Percentiles rank a stretch among this genome's conserved stretches.
phyloP scores from a whole-genome alignment of 30 jellyfish, hydroid and myxozoan species.

The Nemopilema nomurai region DNA sequence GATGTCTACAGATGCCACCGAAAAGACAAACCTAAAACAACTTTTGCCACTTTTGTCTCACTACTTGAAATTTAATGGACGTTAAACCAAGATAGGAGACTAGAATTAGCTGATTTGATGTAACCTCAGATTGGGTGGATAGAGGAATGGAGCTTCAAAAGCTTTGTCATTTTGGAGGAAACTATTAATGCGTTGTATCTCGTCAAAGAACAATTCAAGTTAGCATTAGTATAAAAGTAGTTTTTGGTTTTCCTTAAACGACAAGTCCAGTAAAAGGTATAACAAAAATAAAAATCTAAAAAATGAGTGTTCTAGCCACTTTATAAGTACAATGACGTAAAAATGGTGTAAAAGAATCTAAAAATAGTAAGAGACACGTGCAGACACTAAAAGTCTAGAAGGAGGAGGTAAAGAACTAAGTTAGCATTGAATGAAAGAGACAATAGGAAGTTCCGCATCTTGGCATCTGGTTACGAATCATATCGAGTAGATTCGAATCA shows the following conservation, averaged over 20 bases:
- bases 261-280: constrained; percentile 6
- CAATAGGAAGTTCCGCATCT: no score
- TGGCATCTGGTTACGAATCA: no score
- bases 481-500: no score
- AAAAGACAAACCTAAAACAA: not conserved
- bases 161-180: not conserved
- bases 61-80: not conserved
- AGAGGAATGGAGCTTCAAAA: not conserved
- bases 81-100: not conserved
- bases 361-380: not conserved
- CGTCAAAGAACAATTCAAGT: not conserved
- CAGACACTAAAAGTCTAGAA: not conserved
- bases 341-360: not conserved
- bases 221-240: not conserved
- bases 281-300: not conserved
- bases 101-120: no score
- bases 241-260: constrained; percentile 1
- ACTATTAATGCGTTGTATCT: not conserved
- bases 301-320: not conserved
- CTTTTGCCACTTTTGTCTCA: not conserved
- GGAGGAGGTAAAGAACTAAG: not conserved
- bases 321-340: not conserved
- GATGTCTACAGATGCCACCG: not conserved
- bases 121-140: not conserved
- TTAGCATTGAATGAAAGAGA: no score